A percentile compares a stretch with the other conserved stretches of the same genome.
These are phyloP conservation scores for Caenorhabditis sinica DNA, from an alignment of 2,888 invertebrate species.

Conservation along the genomic window DNA sequence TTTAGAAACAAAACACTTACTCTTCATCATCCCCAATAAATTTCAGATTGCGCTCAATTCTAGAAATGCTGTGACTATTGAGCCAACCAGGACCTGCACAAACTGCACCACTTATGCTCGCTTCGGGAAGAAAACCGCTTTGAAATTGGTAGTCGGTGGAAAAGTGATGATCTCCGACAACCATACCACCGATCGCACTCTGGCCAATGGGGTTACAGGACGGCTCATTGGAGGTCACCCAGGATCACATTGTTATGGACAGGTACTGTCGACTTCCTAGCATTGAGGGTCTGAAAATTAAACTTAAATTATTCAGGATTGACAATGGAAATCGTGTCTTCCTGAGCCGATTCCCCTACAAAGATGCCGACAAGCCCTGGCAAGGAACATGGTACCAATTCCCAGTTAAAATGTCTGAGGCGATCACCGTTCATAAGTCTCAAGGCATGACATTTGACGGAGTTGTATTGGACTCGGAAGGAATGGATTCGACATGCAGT, in stretches of 20 bases:
- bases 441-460: constrained; percentile 8
- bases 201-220: not conserved
- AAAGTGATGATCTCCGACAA: not conserved
- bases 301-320: not conserved
- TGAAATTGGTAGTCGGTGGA: not conserved
- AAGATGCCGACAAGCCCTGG: not conserved
- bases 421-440: not conserved
- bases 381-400: not conserved
- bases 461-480: not conserved
- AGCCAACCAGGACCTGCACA: not conserved
- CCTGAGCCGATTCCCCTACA: not conserved
- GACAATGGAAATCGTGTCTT: not conserved
- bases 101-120: not conserved
- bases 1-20: not conserved
- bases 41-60: not conserved
- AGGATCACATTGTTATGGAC: too few species aligned
- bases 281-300: not conserved
- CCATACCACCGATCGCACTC: not conserved
- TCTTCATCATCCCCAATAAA: too few species aligned
- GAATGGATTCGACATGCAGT: not conserved
- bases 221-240: too few species aligned
- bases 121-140: not conserved
- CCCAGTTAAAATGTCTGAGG: not conserved
- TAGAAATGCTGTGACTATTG: not conserved
- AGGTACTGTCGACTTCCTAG: not conserved